phyloP scores from a whole-genome alignment of 2,888 invertebrate genomes.

The Rhagonycha fulva region DNA sequence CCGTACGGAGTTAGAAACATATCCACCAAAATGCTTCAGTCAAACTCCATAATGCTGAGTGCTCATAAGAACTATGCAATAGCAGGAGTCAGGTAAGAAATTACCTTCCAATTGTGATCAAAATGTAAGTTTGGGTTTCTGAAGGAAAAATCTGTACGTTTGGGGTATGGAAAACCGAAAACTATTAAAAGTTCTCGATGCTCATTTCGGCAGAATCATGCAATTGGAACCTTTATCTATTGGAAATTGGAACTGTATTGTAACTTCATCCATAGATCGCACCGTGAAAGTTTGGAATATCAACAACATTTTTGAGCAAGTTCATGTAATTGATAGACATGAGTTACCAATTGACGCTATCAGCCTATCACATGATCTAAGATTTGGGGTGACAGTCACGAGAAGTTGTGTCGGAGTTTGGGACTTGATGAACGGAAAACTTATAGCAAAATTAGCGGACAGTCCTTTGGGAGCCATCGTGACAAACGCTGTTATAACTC shows the following conservation, averaged over 20 bases:
- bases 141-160: conserved; percentile 85
- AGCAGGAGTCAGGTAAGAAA: conserved; percentile 85
- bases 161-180: conserved; percentile 85
- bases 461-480: conserved; percentile 93
- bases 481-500: conserved; percentile 88
- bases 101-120: not conserved
- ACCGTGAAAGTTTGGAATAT: conserved; percentile 99
- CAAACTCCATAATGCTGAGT: conserved; percentile 91
- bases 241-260: conserved; percentile 90
- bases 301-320: conserved; percentile 97
- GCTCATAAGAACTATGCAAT: conserved; percentile 90
- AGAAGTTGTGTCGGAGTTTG: conserved; percentile 94
- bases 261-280: conserved; percentile 96
- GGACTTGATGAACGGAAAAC: conserved; percentile 84
- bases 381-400: conserved; percentile 89
- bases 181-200: conserved; percentile 90
- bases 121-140: not conserved
- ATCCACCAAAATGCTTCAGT: conserved; percentile 86
- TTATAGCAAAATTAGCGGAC: conserved; percentile 87
- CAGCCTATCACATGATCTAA: conserved; percentile 77
- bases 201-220: conserved; percentile 95
- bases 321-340: conserved; percentile 93
- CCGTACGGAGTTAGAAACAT: conserved; percentile 93
- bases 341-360: conserved; percentile 94
- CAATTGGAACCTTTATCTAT: conserved; percentile 86